Evolutionary conservation across 2,113 vertebrate genomes (phyloP).

Genomic region (Ancistrus triradiatus): DNA sequence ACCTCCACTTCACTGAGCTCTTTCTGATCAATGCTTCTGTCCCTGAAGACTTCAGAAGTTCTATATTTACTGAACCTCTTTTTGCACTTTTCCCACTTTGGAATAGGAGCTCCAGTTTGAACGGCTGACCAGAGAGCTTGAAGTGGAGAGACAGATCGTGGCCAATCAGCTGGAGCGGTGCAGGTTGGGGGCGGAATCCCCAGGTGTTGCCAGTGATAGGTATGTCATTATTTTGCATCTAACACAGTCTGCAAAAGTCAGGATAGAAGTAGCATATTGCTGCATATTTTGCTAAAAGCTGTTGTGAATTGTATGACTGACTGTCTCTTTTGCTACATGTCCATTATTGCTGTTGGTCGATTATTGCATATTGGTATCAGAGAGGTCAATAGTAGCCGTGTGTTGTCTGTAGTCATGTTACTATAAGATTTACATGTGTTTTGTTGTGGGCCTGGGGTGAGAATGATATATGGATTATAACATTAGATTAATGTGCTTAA

Average conservation of each 20-base stretch:
- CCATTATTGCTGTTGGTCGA: too few species aligned
- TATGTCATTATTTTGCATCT: constrained; percentile 62
- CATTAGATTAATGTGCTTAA: too few species aligned
- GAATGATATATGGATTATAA: too few species aligned
- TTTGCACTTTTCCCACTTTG: constrained; percentile 52
- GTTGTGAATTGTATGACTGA: too few species aligned
- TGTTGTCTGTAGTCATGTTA: neutral
- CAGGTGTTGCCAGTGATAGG: constrained; percentile 94
- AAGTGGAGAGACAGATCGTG: constrained; percentile 98
- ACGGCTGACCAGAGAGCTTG: constrained; percentile 95
- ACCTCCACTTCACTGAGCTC: neutral
- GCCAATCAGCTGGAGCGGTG: constrained; percentile 98
- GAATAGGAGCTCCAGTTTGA: constrained; percentile 96
- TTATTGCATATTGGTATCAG: too few species aligned
- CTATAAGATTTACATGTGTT: neutral
- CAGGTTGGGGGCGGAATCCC: constrained; percentile 96
- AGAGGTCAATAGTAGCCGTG: too few species aligned
- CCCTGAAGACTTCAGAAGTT: neutral
- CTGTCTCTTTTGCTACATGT: too few species aligned
- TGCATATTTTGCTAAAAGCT: too few species aligned
- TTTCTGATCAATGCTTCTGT: constrained; percentile 20
- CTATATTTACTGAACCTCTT: neutral
- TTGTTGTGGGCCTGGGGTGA: neutral
- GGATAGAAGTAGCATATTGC: too few species aligned
- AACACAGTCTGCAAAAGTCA: too few species aligned